These are phyloP conservation scores for Epinotia nisella DNA, from an alignment of 2,888 invertebrate genomes.

Conservation along the genomic window DNA sequence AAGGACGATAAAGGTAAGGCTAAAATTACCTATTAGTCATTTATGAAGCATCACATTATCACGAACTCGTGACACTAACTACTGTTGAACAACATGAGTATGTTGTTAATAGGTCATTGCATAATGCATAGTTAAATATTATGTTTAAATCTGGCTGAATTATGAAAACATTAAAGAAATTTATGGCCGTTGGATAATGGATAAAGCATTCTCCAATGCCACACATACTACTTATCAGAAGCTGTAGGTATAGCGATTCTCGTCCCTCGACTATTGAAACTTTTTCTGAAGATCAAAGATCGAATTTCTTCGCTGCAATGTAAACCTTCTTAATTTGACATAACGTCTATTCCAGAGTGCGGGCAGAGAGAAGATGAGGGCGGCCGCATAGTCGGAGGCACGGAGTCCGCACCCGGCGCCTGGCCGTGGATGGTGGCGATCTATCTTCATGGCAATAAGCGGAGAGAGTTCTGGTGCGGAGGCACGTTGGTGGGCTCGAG, in stretches of 20 bases:
- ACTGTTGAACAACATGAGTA: too few species aligned
- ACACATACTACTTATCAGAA: too few species aligned
- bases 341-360: slow-evolving; percentile 85
- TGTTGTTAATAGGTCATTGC: too few species aligned
- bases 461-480: slow-evolving; percentile 97
- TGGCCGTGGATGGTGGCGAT: slow-evolving; percentile 99
- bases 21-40: neutral
- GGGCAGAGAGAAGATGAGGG: slow-evolving; percentile 93
- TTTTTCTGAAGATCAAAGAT: too few species aligned
- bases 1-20: neutral
- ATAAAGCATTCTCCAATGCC: too few species aligned
- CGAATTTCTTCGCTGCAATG: neutral
- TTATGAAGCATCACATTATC: neutral
- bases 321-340: neutral
- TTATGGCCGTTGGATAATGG: too few species aligned
- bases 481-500: slow-evolving; percentile 93
- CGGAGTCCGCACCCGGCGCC: slow-evolving; percentile 91
- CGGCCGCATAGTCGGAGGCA: slow-evolving; percentile 96
- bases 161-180: too few species aligned
- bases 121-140: too few species aligned
- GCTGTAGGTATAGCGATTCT: too few species aligned
- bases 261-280: too few species aligned
- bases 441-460: slow-evolving; percentile 92
- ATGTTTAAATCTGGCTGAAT: too few species aligned
- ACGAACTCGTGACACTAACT: neutral